Evolutionary conservation across 2,888 invertebrate species (phyloP), one percentile per base, ranked within the genome.

Genomic region (Uropetala carovei): DNA sequence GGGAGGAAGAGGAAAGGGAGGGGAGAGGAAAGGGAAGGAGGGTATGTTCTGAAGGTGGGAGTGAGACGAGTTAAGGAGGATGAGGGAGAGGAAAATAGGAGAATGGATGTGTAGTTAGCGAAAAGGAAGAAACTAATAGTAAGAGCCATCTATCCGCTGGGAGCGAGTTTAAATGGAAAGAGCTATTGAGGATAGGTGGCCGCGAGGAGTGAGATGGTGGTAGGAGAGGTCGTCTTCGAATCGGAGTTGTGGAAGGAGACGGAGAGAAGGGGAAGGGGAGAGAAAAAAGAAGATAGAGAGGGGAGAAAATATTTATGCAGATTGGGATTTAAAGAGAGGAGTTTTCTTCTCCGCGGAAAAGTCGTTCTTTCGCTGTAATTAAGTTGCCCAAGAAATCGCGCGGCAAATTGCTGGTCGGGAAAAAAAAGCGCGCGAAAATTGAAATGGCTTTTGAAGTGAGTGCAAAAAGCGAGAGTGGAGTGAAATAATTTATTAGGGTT

Each of bases 381-480:
- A 89, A 89, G 89, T 89, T 89, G 89, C 89, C 64, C 89, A 64
- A 89, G 89, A 89, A 89, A 89, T 89, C 89, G 89, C 89, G 89
- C 89, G 89, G 89, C 89, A 89, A 89, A 89, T 89, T 89, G 89
- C 89, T 89, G 64, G 89, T 89, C 89, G 30, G 89, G 64, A 64
- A 64, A 64, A 89, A 89, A 89, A 89, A 89, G 89, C 64, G 89
- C 89, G 89, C 89, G 89, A 89, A 89, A 89, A 89, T 89, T 89
- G 89, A 89, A 89, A 89, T 89, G 89, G 89, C 89, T 89, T 89
- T 89, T 89, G 89, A 89, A 89, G 89, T 89, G 89, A 89, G 89
- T 68, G 89, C 89, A 89, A 89, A 89, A 89, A 89, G 89, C 89
- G 89, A 89, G 89, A 89, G 89, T 89, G 89, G 89, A 89, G 89